Conservation (phyloP, 2,888 invertebrate species). For the Bedellia somnulentella region DNA sequence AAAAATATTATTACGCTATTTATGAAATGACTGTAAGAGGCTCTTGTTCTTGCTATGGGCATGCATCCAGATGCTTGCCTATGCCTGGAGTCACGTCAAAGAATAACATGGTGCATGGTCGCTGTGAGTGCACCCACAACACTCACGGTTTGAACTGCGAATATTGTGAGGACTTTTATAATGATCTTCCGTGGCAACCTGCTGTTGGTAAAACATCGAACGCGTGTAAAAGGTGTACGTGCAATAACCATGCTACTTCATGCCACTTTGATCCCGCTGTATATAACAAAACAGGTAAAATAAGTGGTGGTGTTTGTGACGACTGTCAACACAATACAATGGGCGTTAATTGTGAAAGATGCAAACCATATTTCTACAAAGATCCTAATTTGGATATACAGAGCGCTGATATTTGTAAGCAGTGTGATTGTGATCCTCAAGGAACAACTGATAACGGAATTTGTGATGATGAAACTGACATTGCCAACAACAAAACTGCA, state of each 20-base stretch:
- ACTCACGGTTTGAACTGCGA: constrained; percentile 97
- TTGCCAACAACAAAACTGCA: constrained; percentile 75
- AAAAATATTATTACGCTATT: constrained; percentile 98
- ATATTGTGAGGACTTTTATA: constrained; percentile 94
- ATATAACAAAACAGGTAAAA: constrained; percentile 85
- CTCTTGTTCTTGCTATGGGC: constrained; percentile 98
- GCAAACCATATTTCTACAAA: constrained; percentile 90
- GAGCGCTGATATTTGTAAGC: constrained; percentile 87
- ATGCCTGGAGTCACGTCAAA: constrained; percentile 72
- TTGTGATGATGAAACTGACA: constrained; percentile 89
- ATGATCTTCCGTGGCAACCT: constrained; percentile 97
- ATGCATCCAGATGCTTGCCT: constrained; percentile 89
- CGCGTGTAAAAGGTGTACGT: constrained; percentile 93
- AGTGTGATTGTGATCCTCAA: constrained; percentile 87
- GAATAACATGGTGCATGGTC: constrained; percentile 93
- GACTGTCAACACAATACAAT: constrained; percentile 96
- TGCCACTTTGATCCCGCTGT: constrained; percentile 96
- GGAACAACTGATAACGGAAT: constrained; percentile 86
- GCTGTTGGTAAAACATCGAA: constrained; percentile 92
- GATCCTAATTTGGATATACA: constrained; percentile 82
- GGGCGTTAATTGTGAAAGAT: constrained; percentile 95
- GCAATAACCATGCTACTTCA: constrained; percentile 88
- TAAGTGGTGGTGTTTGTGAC: constrained; percentile 97
- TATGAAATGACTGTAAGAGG: constrained; percentile 98
- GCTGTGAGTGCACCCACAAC: constrained; percentile 96